A percentile compares a stretch with the other conserved stretches of the same genome.
phyloP scores from a whole-genome alignment of 2,888 invertebrate genomes.

The Pegoplata infirma region DNA sequence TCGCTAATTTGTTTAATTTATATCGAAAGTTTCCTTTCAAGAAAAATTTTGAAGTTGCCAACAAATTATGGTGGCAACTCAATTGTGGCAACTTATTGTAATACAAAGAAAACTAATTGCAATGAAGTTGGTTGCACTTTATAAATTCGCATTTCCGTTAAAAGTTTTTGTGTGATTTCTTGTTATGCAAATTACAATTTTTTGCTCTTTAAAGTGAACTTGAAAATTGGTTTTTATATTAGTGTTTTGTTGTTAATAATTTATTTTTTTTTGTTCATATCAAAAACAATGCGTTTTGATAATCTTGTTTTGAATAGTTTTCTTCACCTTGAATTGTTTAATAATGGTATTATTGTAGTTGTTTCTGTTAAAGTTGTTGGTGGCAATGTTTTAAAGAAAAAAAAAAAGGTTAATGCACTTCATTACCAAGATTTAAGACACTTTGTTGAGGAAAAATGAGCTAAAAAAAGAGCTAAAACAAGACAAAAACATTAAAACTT shows the following conservation, averaged over 20 bases:
- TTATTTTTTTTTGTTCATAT: slow-evolving; percentile 4
- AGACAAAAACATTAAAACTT: slow-evolving; percentile 24
- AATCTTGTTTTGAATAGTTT: slow-evolving; percentile 47
- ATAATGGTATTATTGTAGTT: slow-evolving; percentile 12
- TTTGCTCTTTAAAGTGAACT: slow-evolving; percentile 51
- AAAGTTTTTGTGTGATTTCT: slow-evolving; percentile 11
- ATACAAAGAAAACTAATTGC: too few species aligned
- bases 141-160: slow-evolving; percentile 29
- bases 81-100: too few species aligned
- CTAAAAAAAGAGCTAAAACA: background rate
- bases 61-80: too few species aligned
- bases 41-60: too few species aligned
- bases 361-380: background rate
- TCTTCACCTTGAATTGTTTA: slow-evolving; percentile 60
- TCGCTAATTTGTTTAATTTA: too few species aligned
- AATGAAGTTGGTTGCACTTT: slow-evolving; percentile 2
- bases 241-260: slow-evolving; percentile 7
- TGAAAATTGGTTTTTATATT: slow-evolving; percentile 44
- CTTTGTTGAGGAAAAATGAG: slow-evolving; percentile 11
- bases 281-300: slow-evolving; percentile 44
- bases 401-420: slow-evolving; percentile 54
- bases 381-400: slow-evolving; percentile 3
- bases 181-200: slow-evolving; percentile 40
- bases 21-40: too few species aligned
- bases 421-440: slow-evolving; percentile 36